A percentile compares a stretch with the other conserved stretches of the same genome.
Evolutionary conservation across 2,888 invertebrate species (phyloP).

Genomic region (Metellina segmentata): DNA sequence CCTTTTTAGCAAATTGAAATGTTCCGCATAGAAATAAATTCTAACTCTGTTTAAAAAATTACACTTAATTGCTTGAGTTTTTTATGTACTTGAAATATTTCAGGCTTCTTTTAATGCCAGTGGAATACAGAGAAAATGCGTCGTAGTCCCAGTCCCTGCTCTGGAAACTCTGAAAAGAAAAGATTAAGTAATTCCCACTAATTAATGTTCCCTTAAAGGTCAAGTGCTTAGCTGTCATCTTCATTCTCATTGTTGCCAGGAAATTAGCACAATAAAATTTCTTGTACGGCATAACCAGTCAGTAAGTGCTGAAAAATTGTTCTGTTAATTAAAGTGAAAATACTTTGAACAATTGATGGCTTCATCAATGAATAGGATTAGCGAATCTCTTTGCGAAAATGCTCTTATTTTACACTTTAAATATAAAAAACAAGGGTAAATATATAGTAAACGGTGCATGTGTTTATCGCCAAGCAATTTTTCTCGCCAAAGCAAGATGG

Average conservation of each 20-base stretch:
- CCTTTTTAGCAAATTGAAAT: background rate
- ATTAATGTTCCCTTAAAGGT: background rate
- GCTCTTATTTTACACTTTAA: too few relatives aligned
- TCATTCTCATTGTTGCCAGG: background rate
- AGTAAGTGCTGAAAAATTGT: background rate
- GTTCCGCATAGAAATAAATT: background rate
- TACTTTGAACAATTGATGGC: background rate
- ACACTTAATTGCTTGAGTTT: background rate
- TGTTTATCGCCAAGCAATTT: too few relatives aligned
- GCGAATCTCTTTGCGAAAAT: too few relatives aligned
- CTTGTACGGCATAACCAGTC: background rate
- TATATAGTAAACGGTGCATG: too few relatives aligned
- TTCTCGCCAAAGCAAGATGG: too few relatives aligned
- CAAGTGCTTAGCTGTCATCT: background rate
- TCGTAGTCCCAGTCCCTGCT: background rate
- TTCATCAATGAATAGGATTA: too few relatives aligned
- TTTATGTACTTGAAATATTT: background rate
- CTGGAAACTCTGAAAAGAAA: background rate
- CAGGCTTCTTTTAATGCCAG: background rate
- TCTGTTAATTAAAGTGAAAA: background rate
- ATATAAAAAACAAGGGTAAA: too few relatives aligned
- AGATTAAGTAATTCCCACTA: background rate
- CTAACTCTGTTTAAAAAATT: background rate
- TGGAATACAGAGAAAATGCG: background rate
- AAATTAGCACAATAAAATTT: background rate